Evolutionary conservation across 92 coral and sea anemone genomes (phyloP).

Genomic region (Desmophyllum pertusum): DNA sequence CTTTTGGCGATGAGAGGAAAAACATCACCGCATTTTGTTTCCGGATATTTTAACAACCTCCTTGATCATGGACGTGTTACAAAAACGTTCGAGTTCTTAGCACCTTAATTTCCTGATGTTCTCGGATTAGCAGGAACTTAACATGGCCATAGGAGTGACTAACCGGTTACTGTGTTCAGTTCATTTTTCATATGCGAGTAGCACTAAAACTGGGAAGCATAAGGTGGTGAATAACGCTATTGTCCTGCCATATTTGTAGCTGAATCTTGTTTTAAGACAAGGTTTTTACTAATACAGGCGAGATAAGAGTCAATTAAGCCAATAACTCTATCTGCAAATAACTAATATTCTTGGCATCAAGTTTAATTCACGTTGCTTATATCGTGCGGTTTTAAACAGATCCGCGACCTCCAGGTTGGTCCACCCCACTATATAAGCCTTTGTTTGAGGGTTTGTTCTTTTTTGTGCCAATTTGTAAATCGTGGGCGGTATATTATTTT

Average conservation of each 20-base stretch:
- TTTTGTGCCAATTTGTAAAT: slow-evolving; percentile 23
- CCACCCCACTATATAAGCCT: not conserved
- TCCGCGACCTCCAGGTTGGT: slow-evolving; percentile 44
- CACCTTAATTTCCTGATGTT: not conserved
- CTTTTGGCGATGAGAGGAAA: not conserved
- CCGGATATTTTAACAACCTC: not conserved
- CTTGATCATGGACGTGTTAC: not conserved
- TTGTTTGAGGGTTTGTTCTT: slow-evolving; percentile 32
- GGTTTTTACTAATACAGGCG: not conserved
- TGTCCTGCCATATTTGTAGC: too few species aligned
- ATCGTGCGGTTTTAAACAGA: slow-evolving; percentile 16
- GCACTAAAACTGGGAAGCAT: too few species aligned
- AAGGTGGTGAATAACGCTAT: too few species aligned
- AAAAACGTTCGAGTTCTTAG: not conserved
- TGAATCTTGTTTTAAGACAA: too few species aligned
- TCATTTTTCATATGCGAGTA: too few species aligned
- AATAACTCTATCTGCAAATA: not conserved
- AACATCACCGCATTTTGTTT: slow-evolving; percentile 12
- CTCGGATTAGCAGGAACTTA: not conserved
- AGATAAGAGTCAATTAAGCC: not conserved
- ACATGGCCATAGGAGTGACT: not conserved
- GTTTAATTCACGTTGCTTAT: slow-evolving; percentile 2
- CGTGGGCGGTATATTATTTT: slow-evolving; percentile 21
- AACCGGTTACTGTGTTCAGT: too few species aligned
- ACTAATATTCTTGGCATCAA: not conserved